Evolutionary conservation across 2,888 invertebrate genomes (phyloP), one percentile per base, ranked within the genome.

Genomic region (Andrena bicolor): DNA sequence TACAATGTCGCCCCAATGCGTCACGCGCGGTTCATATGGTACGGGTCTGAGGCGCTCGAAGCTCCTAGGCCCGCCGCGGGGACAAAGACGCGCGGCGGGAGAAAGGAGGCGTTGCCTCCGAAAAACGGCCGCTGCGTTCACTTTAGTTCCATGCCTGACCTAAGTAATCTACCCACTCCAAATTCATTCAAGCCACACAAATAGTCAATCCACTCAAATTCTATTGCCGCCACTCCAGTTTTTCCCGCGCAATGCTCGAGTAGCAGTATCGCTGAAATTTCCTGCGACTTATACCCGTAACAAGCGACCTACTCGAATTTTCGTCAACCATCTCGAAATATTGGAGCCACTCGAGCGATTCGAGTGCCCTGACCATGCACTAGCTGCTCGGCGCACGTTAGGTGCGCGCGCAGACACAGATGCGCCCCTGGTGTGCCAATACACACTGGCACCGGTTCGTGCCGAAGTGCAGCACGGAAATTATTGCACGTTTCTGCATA

Each of bases 401-500:
- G 30, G 1, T 20, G 13, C 63, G 7, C 60, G 41, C 23, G 0
- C 20, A 35, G 13, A 49, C 56, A 48, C 41, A 41, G 23, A n/a
- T 13, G 23, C 16, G 6, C 53, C 32, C 8, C 6, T 10, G 26
- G 28, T 5, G 10, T 60, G 60, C 48, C 65, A 65, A 61, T 71
- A 16, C 53, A 79, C 79, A 80, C 71, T 60, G 71, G 78, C 80
- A 56, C 53, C 73, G 71, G 86, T 85, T 91, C 90, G 90, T 90
- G 89, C 89, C 88, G 83, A 90, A 90, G 90, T 90, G 89, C 84
- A 74, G 80, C 76, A 73, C 86, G 86, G 80, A 89, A 89, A 90
- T 91, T 92, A 89, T 90, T 89, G 90, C 90, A 90, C 84, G 89
- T 91, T 90, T 87, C 88, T 88, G 89, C 90, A 89, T 86, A 88